Percentiles rank a stretch among this genome's conserved stretches.
Evolutionary conservation across 2,888 invertebrate species (phyloP).

Genomic region (Mycalesis mineus): DNA sequence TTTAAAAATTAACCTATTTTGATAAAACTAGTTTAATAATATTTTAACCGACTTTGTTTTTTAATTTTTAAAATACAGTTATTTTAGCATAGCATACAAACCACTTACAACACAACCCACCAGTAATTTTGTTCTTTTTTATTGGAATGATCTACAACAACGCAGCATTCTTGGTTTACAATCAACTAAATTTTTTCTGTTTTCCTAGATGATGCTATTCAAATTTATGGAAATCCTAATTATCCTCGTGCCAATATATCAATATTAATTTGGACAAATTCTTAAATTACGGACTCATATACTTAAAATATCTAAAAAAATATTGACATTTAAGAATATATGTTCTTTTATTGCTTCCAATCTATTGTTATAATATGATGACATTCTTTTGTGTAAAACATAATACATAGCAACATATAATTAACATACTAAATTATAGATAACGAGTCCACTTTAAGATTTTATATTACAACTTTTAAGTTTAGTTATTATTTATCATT

Average conservation of each 20-base stretch:
- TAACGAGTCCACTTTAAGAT: too few relatives aligned
- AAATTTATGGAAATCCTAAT: slow-evolving; percentile 19
- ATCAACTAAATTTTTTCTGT: slow-evolving; percentile 9
- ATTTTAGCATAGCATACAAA: too few relatives aligned
- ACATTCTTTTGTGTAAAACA: not conserved
- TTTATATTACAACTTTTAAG: too few relatives aligned
- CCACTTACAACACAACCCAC: too few relatives aligned
- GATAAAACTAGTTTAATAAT: too few relatives aligned
- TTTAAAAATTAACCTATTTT: too few relatives aligned
- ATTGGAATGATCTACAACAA: not conserved
- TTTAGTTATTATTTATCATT: too few relatives aligned
- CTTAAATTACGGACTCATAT: slow-evolving; percentile 4
- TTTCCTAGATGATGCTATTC: slow-evolving; percentile 16
- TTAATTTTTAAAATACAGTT: too few relatives aligned
- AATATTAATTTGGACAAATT: slow-evolving; percentile 20
- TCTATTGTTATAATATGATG: slow-evolving; percentile 1
- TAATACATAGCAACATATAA: not conserved
- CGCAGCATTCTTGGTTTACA: slow-evolving; percentile 7
- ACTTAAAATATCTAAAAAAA: slow-evolving; percentile 2
- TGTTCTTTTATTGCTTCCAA: not conserved
- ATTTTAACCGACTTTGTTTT: too few relatives aligned
- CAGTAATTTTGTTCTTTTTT: not conserved
- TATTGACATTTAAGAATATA: not conserved
- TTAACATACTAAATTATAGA: too few relatives aligned
- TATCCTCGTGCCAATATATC: slow-evolving; percentile 8